Conservation (phyloP, 2,797 vertebrate genomes). For the Peromyscus eremicus region DNA sequence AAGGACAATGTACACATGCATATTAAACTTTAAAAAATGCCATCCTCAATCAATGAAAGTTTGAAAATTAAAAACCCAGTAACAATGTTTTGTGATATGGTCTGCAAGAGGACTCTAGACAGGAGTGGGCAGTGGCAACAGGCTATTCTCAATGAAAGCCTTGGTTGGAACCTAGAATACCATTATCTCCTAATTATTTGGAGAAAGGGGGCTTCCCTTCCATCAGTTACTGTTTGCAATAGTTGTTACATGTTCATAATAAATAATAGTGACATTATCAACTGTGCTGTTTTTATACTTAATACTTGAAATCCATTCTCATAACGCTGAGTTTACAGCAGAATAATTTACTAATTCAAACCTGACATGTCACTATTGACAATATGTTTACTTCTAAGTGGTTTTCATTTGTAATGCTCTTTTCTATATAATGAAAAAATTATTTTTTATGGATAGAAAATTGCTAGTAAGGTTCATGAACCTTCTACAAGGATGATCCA, state of each 20-base stretch:
- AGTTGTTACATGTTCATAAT: neutral
- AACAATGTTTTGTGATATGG: neutral
- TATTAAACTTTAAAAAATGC: neutral
- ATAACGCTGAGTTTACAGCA: neutral
- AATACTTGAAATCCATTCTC: neutral
- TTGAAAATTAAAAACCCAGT: neutral
- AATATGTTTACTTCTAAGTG: neutral
- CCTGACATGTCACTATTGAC: neutral
- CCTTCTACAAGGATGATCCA: neutral
- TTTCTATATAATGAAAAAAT: neutral
- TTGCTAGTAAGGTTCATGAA: neutral
- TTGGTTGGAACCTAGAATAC: neutral
- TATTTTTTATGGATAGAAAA: neutral
- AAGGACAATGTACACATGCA: neutral
- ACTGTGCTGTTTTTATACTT: neutral
- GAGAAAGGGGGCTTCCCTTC: neutral
- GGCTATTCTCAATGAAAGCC: rapidly evolving
- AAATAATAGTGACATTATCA: neutral
- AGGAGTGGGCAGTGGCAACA: rapidly evolving
- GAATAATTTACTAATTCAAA: neutral
- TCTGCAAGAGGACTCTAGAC: neutral
- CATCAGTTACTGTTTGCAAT: neutral
- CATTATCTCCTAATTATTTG: neutral
- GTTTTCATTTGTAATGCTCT: neutral
- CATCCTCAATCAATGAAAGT: neutral